Percentiles rank a stretch among this genome's conserved stretches.
These are phyloP conservation scores for Gopherus flavomarginatus DNA, from an alignment of 2,113 vertebrate species.

Conservation along the genomic window DNA sequence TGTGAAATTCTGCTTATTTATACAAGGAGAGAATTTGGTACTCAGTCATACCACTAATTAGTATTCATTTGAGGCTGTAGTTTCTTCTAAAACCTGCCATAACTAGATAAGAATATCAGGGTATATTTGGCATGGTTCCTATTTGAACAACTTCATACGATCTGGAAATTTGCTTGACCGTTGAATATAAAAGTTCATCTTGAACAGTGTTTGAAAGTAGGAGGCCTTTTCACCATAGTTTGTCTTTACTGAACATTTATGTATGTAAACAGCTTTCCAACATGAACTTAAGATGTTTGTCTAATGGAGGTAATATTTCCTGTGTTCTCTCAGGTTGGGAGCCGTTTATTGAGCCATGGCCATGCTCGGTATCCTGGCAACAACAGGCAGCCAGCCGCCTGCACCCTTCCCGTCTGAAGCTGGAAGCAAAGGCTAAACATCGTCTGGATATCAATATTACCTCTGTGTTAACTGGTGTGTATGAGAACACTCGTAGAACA, in stretches of 20 bases:
- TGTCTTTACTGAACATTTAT: not conserved
- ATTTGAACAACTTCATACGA: not conserved
- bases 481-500: not conserved
- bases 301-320: constrained; percentile 8
- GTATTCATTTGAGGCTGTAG: not conserved
- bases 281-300: constrained; percentile 9
- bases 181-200: not conserved
- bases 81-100: not conserved
- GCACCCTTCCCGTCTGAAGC: constrained; percentile 91
- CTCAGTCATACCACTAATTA: not conserved
- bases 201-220: not conserved
- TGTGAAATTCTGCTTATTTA: not conserved
- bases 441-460: constrained; percentile 95
- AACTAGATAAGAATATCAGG: not conserved
- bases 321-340: constrained; percentile 90
- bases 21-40: not conserved
- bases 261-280: not conserved
- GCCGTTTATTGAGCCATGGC: constrained; percentile 95
- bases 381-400: constrained; percentile 90
- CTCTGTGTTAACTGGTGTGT: constrained; percentile 90
- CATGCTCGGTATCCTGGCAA: constrained; percentile 91
- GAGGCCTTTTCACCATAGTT: not conserved
- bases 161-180: not conserved
- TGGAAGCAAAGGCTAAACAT: constrained; percentile 88
- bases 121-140: not conserved